A percentile compares a stretch with the other conserved stretches of the same genome.
phyloP scores from a whole-genome alignment of 1,140 invertebrate genomes.

The Zeugodacus cucurbitae region DNA sequence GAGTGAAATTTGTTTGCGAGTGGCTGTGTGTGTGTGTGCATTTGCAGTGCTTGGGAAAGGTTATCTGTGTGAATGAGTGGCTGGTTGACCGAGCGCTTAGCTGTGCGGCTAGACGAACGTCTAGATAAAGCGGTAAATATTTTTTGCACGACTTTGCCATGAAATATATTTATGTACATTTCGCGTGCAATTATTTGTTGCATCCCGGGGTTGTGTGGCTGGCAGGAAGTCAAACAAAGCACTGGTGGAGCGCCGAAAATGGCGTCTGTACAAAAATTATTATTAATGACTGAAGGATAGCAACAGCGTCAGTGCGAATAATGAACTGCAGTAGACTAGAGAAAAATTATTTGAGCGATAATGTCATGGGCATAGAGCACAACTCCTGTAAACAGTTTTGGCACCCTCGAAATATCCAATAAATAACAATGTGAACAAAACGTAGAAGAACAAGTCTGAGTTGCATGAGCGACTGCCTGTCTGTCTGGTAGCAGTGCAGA shows the following conservation, averaged over 20 bases:
- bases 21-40: neutral
- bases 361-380: neutral
- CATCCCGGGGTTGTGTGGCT: neutral
- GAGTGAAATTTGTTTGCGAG: neutral
- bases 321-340: neutral
- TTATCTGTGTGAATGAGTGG: neutral
- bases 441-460: neutral
- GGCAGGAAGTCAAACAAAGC: neutral
- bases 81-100: neutral
- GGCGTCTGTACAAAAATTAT: neutral
- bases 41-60: neutral
- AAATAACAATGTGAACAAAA: neutral
- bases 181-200: conserved; percentile 9
- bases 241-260: neutral
- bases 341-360: neutral
- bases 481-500: no score
- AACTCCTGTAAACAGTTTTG: neutral
- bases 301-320: neutral
- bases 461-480: neutral
- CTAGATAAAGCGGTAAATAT: neutral
- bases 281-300: neutral
- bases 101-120: neutral
- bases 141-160: neutral
- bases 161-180: neutral
- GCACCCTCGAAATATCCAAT: neutral